These are phyloP conservation scores for Alloscopus bannaensis DNA, from an alignment of 2,888 invertebrate genomes.

Conservation along the genomic window DNA sequence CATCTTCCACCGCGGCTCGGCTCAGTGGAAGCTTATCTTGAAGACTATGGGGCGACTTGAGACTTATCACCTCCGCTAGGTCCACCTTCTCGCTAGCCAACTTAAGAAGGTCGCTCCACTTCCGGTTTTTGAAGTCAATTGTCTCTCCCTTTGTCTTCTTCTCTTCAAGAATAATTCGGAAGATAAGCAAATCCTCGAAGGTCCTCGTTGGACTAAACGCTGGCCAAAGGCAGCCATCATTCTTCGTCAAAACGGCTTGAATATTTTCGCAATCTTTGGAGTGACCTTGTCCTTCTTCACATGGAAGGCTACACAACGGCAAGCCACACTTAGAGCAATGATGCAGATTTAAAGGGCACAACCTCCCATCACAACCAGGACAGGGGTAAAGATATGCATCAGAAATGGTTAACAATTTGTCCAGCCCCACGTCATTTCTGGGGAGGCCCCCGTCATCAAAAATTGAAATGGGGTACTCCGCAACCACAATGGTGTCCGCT, in stretches of 20 bases:
- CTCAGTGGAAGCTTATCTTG: constrained; percentile 25
- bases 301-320: constrained; percentile 25
- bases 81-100: background rate
- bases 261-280: background rate
- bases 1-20: background rate
- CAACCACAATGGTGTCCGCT: constrained; percentile 22
- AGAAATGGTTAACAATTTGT: constrained; percentile 19
- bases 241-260: background rate
- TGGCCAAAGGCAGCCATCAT: background rate
- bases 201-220: background rate
- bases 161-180: constrained; percentile 27
- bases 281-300: constrained; percentile 8
- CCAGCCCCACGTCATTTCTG: background rate
- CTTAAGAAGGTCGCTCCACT: constrained; percentile 34
- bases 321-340: constrained; percentile 43
- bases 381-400: constrained; percentile 9
- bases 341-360: background rate
- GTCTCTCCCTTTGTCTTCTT: constrained; percentile 20
- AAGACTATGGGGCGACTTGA: background rate
- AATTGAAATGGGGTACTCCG: constrained; percentile 34
- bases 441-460: too few relatives aligned
- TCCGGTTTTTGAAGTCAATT: constrained; percentile 25
- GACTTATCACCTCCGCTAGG: background rate
- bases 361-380: constrained; percentile 42
- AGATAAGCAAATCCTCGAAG: constrained; percentile 3